Evolutionary conservation across 2,797 vertebrate genomes (phyloP), one percentile per base, ranked within the genome.

Genomic region (Sebastes itinus): DNA sequence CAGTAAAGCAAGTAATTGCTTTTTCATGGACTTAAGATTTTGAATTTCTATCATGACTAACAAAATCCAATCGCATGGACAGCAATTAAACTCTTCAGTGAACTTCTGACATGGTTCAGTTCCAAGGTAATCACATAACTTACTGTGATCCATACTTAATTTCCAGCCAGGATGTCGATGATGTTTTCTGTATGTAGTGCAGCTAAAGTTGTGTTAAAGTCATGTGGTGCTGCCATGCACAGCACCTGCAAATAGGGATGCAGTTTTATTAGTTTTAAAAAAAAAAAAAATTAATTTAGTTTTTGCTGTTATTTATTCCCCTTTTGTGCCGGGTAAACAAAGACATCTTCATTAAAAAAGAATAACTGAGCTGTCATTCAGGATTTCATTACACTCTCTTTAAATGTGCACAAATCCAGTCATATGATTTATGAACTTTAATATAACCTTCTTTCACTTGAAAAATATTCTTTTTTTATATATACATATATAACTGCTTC

Each of bases 1-100:
- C 93, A 93, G 84, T 87, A 92, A 94, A 94, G 92, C 92, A 95
- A 88, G 87, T 95, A 94, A 95, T 95, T 95, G 91, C 88, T 95
- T 93, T 95, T 95, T 94, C 94, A 95, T 93, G 92, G 91, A 88
- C 71, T 91, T 75, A 92, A 79, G 90, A 93, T 88, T 93, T 90
- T 91, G 87, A 93, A 93, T 93, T 94, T 92, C 87, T 89, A 90
- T 94, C 92, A 92, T 90, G 89, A 91, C 84, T 87, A 89, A 93
- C 87, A 85, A 90, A 92, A 92, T 87, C 83, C 91, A 92, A 92
- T 93, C 89, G 79, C 78, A 90, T 60, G 89, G 87, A 92, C 80
- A 85, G 92, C 91, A 94, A 94, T 95, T 95, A 94, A 92, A 94
- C 88, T 93, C 94, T 92, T 90, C 87, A 93, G 85, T 94, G 90